Evolutionary conservation across 2,888 invertebrate species (phyloP), one percentile per base, ranked within the genome.

Genomic region (Halictus ligatus): DNA sequence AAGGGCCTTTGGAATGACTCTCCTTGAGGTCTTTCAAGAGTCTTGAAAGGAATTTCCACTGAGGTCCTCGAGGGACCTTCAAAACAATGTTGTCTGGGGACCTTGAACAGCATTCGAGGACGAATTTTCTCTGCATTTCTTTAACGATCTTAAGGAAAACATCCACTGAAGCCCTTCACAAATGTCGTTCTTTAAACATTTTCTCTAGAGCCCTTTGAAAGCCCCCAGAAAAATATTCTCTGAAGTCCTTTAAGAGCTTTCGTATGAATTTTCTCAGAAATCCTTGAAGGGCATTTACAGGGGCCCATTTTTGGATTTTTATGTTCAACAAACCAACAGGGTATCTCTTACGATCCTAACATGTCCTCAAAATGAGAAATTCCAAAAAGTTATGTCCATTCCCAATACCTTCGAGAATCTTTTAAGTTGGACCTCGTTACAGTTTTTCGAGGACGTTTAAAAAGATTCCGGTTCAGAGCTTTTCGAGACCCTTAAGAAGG

Each of bases 11-110:
- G n/a, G 1, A n/a, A 58, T 58, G 58, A 58, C 58, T 58, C 58
- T n/a, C 58, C 12, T n/a, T 58, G 58, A n/a, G 58, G 58, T 58
- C 58, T n/a, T 58, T 58, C 58, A 58, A 58, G 58, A 58, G 58
- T n/a, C n/a, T 58, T n/a, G n/a, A 58, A 58, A n/a, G 58, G 58
- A 58, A n/a, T 58, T n/a, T 58, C 58, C 12, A n/a, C n/a, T 13
- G 64, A 29, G 64, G 29, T 64, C 29, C 25, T 64, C 8, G 3
- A 29, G 8, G 29, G 29, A 29, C 64, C 64, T 29, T 29, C 64
- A 25, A 64, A 29, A 58, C 58, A 58, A 58, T n/a, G n/a, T 58
- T n/a, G 10, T 58, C 58, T 54, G n/a, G n/a, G 0, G 21, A 10
- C n/a, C 58, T n/a, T n/a, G 10, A 58, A 58, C 4, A 58, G 10